These are phyloP conservation scores for Ichneumoninae sp. DNA, from an alignment of 2,888 invertebrate genomes.

Conservation along the genomic window DNA sequence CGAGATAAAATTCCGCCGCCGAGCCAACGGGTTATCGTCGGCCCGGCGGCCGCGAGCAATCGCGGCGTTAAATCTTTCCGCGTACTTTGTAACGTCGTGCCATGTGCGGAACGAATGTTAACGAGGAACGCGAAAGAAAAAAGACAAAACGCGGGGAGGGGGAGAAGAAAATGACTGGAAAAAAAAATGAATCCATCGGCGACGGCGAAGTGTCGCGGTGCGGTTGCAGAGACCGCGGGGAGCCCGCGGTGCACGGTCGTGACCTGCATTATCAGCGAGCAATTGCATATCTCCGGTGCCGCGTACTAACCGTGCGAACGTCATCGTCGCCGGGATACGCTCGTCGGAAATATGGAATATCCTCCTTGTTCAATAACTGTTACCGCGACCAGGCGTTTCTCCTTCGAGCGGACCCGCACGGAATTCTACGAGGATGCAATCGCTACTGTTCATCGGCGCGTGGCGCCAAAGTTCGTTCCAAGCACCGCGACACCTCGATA, in stretches of 20 bases:
- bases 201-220: constrained; percentile 4
- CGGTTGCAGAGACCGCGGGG: background rate
- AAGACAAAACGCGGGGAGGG: background rate
- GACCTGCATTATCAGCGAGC: constrained; percentile 57
- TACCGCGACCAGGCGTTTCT: background rate
- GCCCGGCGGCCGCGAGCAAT: background rate
- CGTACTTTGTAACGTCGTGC: constrained; percentile 54
- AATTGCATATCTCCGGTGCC: constrained; percentile 45
- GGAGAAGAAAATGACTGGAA: background rate
- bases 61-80: constrained; percentile 36
- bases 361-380: constrained; percentile 7
- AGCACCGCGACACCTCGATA: background rate
- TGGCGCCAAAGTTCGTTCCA: constrained; percentile 46
- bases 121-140: background rate
- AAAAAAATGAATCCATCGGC: too few relatives aligned
- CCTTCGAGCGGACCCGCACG: background rate
- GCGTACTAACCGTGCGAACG: constrained; percentile 27
- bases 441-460: constrained; percentile 2
- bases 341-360: background rate
- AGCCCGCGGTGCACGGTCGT: constrained; percentile 44
- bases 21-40: background rate
- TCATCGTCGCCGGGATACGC: background rate
- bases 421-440: constrained; percentile 1
- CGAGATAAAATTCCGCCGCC: background rate
- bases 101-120: constrained; percentile 3